Evolutionary conservation across 1,140 invertebrate species (phyloP), one percentile per base, ranked within the genome.

Genomic region (Leguminivora glycinivorella): DNA sequence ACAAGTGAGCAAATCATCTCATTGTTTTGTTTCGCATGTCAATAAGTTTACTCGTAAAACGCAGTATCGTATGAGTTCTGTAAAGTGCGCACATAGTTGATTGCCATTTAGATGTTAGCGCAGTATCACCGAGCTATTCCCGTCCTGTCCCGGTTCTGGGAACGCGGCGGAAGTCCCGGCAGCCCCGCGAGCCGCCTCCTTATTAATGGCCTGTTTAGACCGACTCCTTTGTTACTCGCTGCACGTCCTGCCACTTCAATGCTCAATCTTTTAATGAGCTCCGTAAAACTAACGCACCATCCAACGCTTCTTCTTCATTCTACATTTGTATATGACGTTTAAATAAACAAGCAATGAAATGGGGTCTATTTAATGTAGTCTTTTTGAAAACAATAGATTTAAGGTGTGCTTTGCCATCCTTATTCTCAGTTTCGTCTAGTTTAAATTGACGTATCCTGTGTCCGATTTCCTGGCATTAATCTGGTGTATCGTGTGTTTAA

Each of bases 181-280:
- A 82, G 79, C 77, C 75, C 75, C 40, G 77, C 79, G 77, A 81
- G 80, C 84, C 82, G 84, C 77, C 82, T 85, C 84, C 84, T 87
- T 90, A 87, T 90, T 88, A 90, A 90, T 89, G 87, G 82, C 86
- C 87, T 88, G 86, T 87, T 89, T 90, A 88, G 80, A 84, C 83
- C 78, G 79, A 81, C 86, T 86, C 83, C 85, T 90, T 88, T 88
- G 88, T 89, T 87, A 86, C 81, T 84, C 74, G 78, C 85, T 87
- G 58, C 85, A 83, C 86, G 85, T 87, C 80, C 80, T 82, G 79
- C 77, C 79, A 84, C 82, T 83, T 81, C 74, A 83, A 72, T 74
- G 71, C 74, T 40, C 69, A 63, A 71, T 70, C 68, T 74, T 76
- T 72, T 67, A 68, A 75, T 63, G 63, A 38, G 52, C 47, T 34